A percentile compares a stretch with the other conserved stretches of the same genome.
phyloP scores from a whole-genome alignment of 2,113 vertebrate genomes.

The Triplophysa dalaica region DNA sequence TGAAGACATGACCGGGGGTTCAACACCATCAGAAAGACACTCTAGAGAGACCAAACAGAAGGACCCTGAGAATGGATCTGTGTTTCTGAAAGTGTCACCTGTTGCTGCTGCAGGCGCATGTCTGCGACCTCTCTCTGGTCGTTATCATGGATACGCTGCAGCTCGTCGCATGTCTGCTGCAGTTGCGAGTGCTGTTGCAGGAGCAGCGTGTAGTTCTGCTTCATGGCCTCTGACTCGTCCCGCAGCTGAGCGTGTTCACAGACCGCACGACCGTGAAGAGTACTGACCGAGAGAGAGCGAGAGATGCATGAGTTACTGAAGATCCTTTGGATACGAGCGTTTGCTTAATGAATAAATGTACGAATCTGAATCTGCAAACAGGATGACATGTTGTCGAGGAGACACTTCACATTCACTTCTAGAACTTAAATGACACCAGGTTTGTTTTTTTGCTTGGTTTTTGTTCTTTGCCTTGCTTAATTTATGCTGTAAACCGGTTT shows the following conservation, averaged over 20 bases:
- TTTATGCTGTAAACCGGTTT: too few relatives aligned
- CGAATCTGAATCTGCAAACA: too few relatives aligned
- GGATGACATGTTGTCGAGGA: too few relatives aligned
- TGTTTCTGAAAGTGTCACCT: slow-evolving; percentile 67
- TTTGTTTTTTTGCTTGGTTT: too few relatives aligned
- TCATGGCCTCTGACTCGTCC: slow-evolving; percentile 86
- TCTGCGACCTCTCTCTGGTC: slow-evolving; percentile 89
- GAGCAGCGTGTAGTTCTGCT: slow-evolving; percentile 87
- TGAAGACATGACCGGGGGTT: too few relatives aligned
- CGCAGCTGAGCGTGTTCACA: slow-evolving; percentile 89
- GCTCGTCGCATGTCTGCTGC: slow-evolving; percentile 90
- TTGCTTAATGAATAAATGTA: too few relatives aligned
- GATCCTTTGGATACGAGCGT: too few relatives aligned
- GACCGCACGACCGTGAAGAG: slow-evolving; percentile 82
- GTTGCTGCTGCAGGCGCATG: slow-evolving; percentile 88
- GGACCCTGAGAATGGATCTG: background rate
- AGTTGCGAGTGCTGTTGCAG: slow-evolving; percentile 86
- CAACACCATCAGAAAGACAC: background rate
- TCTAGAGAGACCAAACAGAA: too few relatives aligned
- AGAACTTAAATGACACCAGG: too few relatives aligned
- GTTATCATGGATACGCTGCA: slow-evolving; percentile 86
- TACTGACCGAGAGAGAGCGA: slow-evolving; percentile 60
- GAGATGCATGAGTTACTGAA: too few relatives aligned
- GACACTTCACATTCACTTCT: too few relatives aligned
- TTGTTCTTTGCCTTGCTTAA: too few relatives aligned